Evolutionary conservation across 35 echinoderm and acorn worm genomes (phyloP).

Genomic region (Ophioderma brevispina): DNA sequence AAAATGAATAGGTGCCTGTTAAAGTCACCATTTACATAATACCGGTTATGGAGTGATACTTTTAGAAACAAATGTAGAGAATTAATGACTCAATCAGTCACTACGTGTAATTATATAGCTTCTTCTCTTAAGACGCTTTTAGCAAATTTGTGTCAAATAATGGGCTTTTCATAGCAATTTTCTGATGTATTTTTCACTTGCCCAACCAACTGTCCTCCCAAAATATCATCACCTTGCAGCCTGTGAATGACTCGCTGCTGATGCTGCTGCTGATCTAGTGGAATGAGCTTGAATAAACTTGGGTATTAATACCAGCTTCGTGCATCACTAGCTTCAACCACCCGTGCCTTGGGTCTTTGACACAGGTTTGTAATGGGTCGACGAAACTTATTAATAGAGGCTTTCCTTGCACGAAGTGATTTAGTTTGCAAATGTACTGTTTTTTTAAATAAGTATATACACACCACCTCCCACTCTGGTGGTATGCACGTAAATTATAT

Average conservation of each 20-base stretch:
- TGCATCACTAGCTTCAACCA: slow-evolving; percentile 42
- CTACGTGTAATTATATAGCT: too few relatives aligned
- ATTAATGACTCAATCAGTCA: too few relatives aligned
- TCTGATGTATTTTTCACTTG: not conserved
- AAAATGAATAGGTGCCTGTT: too few relatives aligned
- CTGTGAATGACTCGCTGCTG: not conserved
- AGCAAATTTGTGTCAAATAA: not conserved
- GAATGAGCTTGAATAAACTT: slow-evolving; percentile 4
- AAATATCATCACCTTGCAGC: not conserved
- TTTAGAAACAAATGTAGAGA: too few relatives aligned
- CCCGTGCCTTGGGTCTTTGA: slow-evolving; percentile 21
- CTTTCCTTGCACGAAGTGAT: too few relatives aligned
- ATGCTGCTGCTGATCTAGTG: slow-evolving; percentile 24
- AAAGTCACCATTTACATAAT: too few relatives aligned
- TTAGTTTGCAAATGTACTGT: slow-evolving; percentile 56
- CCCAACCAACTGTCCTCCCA: slow-evolving; percentile 22
- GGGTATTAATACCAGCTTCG: slow-evolving; percentile 35
- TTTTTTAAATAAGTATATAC: slow-evolving; percentile 52
- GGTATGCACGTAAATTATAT: slow-evolving; percentile 33
- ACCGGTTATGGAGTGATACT: too few relatives aligned
- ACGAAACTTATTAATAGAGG: too few relatives aligned
- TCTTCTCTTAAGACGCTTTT: not conserved
- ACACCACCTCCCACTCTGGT: slow-evolving; percentile 51
- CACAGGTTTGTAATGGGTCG: not conserved
- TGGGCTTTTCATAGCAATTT: slow-evolving; percentile 12